Evolutionary conservation across 2,113 vertebrate species (phyloP).

Genomic region (Oreochromis aureus): DNA sequence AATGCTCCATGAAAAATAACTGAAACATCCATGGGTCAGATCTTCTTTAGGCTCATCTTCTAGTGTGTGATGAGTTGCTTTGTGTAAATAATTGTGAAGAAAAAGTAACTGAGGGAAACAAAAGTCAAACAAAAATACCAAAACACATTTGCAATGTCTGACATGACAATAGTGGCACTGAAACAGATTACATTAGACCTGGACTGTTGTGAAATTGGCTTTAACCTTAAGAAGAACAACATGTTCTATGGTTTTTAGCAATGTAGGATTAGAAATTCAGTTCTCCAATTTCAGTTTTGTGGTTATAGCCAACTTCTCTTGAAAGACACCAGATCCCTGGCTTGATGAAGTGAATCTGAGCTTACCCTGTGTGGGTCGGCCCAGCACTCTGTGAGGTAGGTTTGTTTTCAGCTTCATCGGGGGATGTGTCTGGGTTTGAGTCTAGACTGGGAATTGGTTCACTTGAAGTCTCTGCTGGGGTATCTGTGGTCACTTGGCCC

Average conservation of each 20-base stretch:
- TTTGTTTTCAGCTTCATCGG: slow-evolving; percentile 67
- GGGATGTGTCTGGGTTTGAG: neutral
- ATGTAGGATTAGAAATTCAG: neutral
- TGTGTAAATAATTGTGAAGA: neutral
- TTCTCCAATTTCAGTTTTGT: neutral
- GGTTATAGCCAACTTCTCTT: slow-evolving; percentile 21
- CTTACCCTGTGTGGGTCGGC: slow-evolving; percentile 79
- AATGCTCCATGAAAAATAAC: neutral
- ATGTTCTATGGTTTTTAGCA: neutral
- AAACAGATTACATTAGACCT: neutral
- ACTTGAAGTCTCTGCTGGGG: neutral
- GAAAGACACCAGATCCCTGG: neutral
- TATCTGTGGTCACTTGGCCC: slow-evolving; percentile 27
- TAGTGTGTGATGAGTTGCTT: neutral
- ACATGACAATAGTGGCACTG: neutral
- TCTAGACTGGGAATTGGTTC: slow-evolving; percentile 10
- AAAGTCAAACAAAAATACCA: neutral
- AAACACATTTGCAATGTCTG: neutral
- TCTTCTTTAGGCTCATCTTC: neutral
- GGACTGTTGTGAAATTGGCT: slow-evolving; percentile 5
- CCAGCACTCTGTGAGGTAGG: slow-evolving; percentile 88
- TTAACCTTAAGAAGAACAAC: neutral
- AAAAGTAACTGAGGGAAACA: neutral
- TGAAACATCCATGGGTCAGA: neutral
- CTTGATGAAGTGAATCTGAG: neutral